phyloP scores from a whole-genome alignment of 2,888 invertebrate genomes.

The Oscheius onirici region DNA sequence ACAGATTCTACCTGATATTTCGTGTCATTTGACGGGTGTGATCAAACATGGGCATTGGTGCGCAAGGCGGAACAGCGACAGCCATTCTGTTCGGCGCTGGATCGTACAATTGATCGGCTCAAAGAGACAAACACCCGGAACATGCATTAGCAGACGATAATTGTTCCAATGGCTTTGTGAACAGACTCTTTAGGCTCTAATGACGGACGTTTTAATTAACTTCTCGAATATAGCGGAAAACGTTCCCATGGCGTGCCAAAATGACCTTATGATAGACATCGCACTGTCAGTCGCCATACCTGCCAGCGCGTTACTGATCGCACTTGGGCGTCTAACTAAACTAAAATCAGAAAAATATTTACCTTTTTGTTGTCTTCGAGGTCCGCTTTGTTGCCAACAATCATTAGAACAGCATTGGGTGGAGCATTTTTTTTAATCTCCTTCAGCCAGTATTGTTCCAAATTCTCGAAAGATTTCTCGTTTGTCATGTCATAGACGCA shows the following conservation, averaged over 20 bases:
- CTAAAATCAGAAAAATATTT: neutral
- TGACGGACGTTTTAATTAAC: too few relatives aligned
- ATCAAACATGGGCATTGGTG: conserved; percentile 25
- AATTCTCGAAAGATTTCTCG: conserved; percentile 68
- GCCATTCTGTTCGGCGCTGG: conserved; percentile 16
- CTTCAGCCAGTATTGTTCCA: conserved; percentile 71
- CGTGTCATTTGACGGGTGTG: conserved; percentile 11
- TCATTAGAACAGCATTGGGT: conserved; percentile 70
- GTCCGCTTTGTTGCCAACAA: conserved; percentile 72
- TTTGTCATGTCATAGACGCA: conserved; percentile 71
- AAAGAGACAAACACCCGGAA: conserved; percentile 17
- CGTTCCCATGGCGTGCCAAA: neutral
- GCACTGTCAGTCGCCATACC: neutral
- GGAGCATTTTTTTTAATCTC: conserved; percentile 71
- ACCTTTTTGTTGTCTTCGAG: conserved; percentile 66
- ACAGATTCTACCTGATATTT: neutral
- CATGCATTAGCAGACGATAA: conserved; percentile 7
- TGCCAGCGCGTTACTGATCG: neutral
- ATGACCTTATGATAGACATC: conserved; percentile 26
- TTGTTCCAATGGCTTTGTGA: too few relatives aligned
- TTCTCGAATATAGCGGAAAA: too few relatives aligned
- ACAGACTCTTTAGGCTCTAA: too few relatives aligned
- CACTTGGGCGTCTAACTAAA: neutral
- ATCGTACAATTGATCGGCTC: conserved; percentile 32
- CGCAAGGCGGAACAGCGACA: conserved; percentile 27